Evolutionary conservation across 1,140 invertebrate genomes (phyloP), one percentile per base, ranked within the genome.

Genomic region (Epicauta chinensis): DNA sequence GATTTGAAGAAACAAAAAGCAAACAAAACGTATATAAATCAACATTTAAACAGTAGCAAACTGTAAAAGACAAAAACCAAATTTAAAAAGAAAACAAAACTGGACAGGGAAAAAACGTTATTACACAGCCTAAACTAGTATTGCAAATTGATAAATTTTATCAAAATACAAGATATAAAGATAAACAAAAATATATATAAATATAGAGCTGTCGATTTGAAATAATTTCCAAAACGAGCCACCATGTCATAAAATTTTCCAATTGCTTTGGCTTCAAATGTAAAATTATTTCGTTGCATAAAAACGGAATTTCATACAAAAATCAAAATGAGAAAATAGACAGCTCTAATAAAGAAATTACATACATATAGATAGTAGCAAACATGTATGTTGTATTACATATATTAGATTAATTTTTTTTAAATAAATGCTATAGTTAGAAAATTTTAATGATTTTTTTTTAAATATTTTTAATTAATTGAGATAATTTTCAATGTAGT

Each of bases 111-210:
- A 49, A 34, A 59, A 56, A 35, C 46, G 48, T 40, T 56, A 56
- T 36, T 53, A 59, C 52, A 61, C 59, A 63, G 56, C 55, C 55
- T 57, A 61, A 45, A 49, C 54, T 52, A 52, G 56, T 56, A 60
- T 60, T 59, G 58, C 55, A 58, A 12, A 48, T 11, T 51, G 34
- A 48, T 41, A 15, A 41, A 45, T 47, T 32, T 56, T 40, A 46
- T 40, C 17, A 42, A 54, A 51, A 16, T 35, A 44, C 16, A 55
- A 58, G 38, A 51, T 45, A 34, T 47, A 29, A 39, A 16, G 17
- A 23, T 7, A 34, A 34, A 34, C 32, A 34, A 34, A 11, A 30
- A 30, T 10, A 12, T 34, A n/a, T 34, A 23, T 5, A 23, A 35
- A 34, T n/a, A 36, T 29, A 35, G 29, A 45, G 41, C 41, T 52